Evolutionary conservation across 2,888 invertebrate genomes (phyloP).

Genomic region (Lasioglossum oenotherae): DNA sequence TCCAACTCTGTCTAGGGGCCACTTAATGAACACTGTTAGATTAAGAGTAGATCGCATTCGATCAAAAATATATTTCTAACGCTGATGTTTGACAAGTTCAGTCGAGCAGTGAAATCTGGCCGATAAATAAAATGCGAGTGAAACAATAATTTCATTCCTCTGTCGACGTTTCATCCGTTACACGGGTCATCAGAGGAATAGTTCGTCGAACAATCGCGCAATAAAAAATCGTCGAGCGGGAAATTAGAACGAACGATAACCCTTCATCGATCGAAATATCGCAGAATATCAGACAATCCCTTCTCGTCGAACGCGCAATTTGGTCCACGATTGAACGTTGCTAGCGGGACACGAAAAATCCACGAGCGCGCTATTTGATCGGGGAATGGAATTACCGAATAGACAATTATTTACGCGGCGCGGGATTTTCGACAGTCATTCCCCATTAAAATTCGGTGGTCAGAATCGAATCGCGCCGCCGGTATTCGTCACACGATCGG

Average conservation of each 20-base stretch:
- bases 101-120: neutral
- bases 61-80: neutral
- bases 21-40: neutral
- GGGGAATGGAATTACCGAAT: neutral
- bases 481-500: neutral
- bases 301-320: conserved; percentile 3
- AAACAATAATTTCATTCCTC: neutral
- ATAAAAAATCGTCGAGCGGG: neutral
- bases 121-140: neutral
- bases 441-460: neutral
- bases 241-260: conserved; percentile 1
- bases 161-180: neutral
- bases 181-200: neutral
- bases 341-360: neutral
- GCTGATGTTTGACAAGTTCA: neutral
- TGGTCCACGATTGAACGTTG: neutral
- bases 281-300: neutral
- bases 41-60: neutral
- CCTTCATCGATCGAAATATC: neutral
- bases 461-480: neutral
- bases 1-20: no score
- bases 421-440: conserved; percentile 1
- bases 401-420: neutral
- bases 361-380: neutral
- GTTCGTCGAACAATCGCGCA: neutral